A percentile compares a stretch with the other conserved stretches of the same genome.
These are phyloP conservation scores for Catostomus latipinnis DNA, from an alignment of 2,797 vertebrate species.

Conservation along the genomic window DNA sequence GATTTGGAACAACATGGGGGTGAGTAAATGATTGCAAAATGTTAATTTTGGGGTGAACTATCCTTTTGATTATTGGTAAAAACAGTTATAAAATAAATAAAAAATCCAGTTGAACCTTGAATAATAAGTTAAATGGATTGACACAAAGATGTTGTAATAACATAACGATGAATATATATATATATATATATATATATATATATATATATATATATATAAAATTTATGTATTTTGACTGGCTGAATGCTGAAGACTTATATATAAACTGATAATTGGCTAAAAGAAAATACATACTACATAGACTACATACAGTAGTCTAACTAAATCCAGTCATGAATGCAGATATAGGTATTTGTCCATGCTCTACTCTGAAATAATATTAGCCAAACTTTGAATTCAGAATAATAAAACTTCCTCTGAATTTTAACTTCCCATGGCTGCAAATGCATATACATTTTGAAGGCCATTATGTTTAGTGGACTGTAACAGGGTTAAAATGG, in stretches of 20 bases:
- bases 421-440: slow-evolving; percentile 66
- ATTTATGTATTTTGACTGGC: slow-evolving; percentile 30
- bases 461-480: slow-evolving; percentile 56
- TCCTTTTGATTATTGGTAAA: too few species aligned
- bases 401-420: slow-evolving; percentile 65
- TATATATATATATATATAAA: too few species aligned
- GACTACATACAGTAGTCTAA: slow-evolving; percentile 2
- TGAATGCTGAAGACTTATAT: slow-evolving; percentile 31
- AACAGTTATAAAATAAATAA: too few species aligned
- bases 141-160: too few species aligned
- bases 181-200: too few species aligned
- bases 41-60: too few species aligned
- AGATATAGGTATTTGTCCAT: slow-evolving; percentile 47
- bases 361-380: slow-evolving; percentile 60
- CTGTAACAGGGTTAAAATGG: slow-evolving; percentile 4
- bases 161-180: too few species aligned
- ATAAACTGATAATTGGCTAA: slow-evolving; percentile 36
- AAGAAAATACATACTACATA: not conserved
- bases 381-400: slow-evolving; percentile 58
- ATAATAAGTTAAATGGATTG: too few species aligned
- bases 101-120: too few species aligned
- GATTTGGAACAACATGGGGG: too few species aligned
- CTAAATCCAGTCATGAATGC: slow-evolving; percentile 56
- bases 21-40: too few species aligned
- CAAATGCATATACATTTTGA: slow-evolving; percentile 61